Evolutionary conservation across 2,113 vertebrate genomes (phyloP).

Genomic region (Morone chrysops): DNA sequence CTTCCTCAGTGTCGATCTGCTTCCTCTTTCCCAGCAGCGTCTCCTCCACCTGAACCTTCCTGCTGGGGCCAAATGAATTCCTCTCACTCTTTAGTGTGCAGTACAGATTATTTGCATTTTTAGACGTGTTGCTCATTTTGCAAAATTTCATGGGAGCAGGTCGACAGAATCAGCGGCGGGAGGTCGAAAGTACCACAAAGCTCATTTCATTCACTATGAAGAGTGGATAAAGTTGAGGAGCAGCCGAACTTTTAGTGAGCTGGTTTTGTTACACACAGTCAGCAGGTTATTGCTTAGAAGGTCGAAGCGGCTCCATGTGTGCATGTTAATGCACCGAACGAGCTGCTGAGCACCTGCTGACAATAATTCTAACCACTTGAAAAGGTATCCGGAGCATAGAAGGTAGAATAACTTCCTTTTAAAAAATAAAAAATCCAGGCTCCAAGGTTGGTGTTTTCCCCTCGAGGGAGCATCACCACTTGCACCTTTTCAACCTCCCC

Average conservation of each 20-base stretch:
- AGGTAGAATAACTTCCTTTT: not conserved
- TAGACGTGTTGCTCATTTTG: constrained; percentile 17
- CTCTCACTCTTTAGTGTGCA: not conserved
- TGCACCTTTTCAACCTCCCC: not conserved
- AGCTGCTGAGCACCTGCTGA: not conserved
- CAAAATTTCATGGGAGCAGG: constrained; percentile 5
- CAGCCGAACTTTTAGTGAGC: not conserved
- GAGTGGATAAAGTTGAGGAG: constrained; percentile 10
- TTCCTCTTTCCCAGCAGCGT: not conserved
- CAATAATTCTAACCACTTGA: constrained; percentile 7
- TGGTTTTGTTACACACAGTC: constrained; percentile 19
- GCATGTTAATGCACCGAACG: constrained; percentile 27
- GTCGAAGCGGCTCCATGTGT: not conserved
- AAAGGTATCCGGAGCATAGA: constrained; percentile 5
- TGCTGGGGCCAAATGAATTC: constrained; percentile 25
- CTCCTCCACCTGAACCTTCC: constrained; percentile 28
- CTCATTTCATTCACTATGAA: constrained; percentile 22
- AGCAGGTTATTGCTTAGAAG: constrained; percentile 27
- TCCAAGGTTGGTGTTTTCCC: not conserved
- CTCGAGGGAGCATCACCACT: not conserved
- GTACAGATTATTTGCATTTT: constrained; percentile 34
- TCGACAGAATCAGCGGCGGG: constrained; percentile 14
- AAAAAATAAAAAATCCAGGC: not conserved
- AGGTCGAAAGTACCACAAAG: constrained; percentile 1
- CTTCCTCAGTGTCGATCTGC: not conserved